phyloP scores from a whole-genome alignment of 53 echinoderm and acorn worm species.

The Patiria pectinifera region DNA sequence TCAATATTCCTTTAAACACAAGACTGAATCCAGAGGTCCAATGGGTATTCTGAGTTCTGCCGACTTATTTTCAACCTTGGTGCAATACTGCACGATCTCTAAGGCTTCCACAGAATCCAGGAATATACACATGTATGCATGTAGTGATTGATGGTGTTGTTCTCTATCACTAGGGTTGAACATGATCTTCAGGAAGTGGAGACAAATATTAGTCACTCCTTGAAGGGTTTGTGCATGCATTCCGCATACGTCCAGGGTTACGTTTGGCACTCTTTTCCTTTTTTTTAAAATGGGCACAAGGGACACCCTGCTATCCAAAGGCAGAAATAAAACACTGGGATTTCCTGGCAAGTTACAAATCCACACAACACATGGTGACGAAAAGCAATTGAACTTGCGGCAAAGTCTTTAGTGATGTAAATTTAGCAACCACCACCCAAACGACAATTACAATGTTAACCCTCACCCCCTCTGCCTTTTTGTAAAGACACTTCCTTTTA shows the following conservation, averaged over 20 bases:
- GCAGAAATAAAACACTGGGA: neutral
- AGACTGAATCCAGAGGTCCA: too few relatives aligned
- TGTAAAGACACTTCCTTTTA: too few relatives aligned
- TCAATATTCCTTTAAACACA: too few relatives aligned
- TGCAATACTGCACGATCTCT: neutral
- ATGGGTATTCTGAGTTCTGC: too few relatives aligned
- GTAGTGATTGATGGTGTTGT: neutral
- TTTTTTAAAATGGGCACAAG: neutral
- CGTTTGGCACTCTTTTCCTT: neutral
- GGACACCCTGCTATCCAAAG: neutral
- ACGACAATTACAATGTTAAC: too few relatives aligned
- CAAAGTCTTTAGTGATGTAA: too few relatives aligned
- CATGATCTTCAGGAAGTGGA: conserved; percentile 9
- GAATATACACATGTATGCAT: neutral
- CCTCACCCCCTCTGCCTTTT: too few relatives aligned
- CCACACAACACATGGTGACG: too few relatives aligned
- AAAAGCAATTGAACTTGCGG: too few relatives aligned
- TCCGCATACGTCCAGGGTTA: conserved; percentile 2
- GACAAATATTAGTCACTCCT: conserved; percentile 47
- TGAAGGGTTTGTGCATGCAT: neutral
- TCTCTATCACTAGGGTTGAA: neutral
- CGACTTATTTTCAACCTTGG: too few relatives aligned
- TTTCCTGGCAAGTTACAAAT: neutral
- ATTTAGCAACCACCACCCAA: too few relatives aligned
- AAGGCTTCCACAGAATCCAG: neutral